Evolutionary conservation across 2,113 vertebrate genomes (phyloP).

Genomic region (Callopanchax toddi): DNA sequence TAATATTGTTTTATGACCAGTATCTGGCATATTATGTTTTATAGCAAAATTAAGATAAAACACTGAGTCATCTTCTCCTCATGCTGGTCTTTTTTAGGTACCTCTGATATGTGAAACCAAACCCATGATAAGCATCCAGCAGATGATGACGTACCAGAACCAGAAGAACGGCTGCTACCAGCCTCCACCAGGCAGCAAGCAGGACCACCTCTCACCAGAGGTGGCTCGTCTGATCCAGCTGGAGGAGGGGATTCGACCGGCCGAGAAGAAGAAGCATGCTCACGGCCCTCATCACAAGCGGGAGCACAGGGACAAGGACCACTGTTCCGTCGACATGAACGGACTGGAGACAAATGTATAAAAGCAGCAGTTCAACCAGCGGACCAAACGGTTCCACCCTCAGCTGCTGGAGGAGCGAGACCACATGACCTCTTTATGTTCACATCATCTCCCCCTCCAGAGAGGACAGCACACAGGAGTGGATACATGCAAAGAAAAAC

Average conservation of each 20-base stretch:
- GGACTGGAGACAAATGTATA: conserved; percentile 97
- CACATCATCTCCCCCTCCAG: conserved; percentile 9
- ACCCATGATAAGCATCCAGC: conserved; percentile 90
- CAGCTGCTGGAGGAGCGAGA: conserved; percentile 18
- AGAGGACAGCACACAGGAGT: neutral
- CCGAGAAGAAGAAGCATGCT: conserved; percentile 76
- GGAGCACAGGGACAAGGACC: conserved; percentile 84
- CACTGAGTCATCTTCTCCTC: neutral
- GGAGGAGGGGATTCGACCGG: conserved; percentile 82
- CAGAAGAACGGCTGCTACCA: conserved; percentile 91
- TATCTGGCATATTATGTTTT: no score
- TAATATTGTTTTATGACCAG: no score
- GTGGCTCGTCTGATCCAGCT: conserved; percentile 85
- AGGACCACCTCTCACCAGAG: conserved; percentile 78
- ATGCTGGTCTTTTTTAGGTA: conserved; percentile 71
- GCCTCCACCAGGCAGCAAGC: conserved; percentile 73
- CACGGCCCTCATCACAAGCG: conserved; percentile 75
- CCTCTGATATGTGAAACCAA: conserved; percentile 90
- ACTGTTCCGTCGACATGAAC: conserved; percentile 94
- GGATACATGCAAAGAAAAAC: conserved; percentile 19
- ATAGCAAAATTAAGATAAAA: no score
- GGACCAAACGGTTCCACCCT: conserved; percentile 12
- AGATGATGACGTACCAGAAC: conserved; percentile 92
- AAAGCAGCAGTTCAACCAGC: neutral
- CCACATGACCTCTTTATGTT: conserved; percentile 1